Evolutionary conservation across 92 coral and sea anemone species (phyloP), one percentile per base, ranked within the genome.

Genomic region (Heteractis magnifica): DNA sequence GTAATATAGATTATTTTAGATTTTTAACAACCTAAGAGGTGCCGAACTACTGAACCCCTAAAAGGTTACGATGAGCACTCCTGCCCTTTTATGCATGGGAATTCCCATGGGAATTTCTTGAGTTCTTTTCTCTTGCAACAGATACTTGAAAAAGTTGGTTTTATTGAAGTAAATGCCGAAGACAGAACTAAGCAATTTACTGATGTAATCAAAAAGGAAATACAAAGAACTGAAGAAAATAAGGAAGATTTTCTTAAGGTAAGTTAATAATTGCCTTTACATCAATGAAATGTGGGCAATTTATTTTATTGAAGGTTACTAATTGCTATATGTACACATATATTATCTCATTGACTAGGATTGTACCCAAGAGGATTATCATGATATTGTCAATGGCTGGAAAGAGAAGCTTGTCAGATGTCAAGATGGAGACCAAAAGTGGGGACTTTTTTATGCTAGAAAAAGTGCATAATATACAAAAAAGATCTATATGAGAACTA

Each of bases 401-500:
- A 91, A 86, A 23, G 87, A 81, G 53, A 97, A 97, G 72, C 77
- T 94, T 49, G 93, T 81, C 13, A 92, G 99, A 77, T 94, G 98
- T 79, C 89, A 77, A 34, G 89, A 86, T 60, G 99, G 95, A 48
- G 98, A 97, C 70, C 99, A 94, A 78, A 97, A 92, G 65, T 97
- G 99, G 99, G 99, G 97, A 1, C 87, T 94, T 56, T 88, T 97
- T 75, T 91, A 90, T 76, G 99, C 91, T 56, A 84, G 78, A 83
- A 97, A 97, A 58, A 76, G 84, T 49, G 49, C 10, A 73, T 77
- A 72, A 77, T 86, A 34, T 34, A 34, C 44, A 34, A 34, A 34
- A 34, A 34, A 34, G 44, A 34, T 34, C 0, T 34, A 34, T 34
- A 34, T 34, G 44, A 34, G 44, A 34, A 2, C 44, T 34, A 34